phyloP scores from a whole-genome alignment of 2,888 invertebrate genomes.

The Lithophane socia region DNA sequence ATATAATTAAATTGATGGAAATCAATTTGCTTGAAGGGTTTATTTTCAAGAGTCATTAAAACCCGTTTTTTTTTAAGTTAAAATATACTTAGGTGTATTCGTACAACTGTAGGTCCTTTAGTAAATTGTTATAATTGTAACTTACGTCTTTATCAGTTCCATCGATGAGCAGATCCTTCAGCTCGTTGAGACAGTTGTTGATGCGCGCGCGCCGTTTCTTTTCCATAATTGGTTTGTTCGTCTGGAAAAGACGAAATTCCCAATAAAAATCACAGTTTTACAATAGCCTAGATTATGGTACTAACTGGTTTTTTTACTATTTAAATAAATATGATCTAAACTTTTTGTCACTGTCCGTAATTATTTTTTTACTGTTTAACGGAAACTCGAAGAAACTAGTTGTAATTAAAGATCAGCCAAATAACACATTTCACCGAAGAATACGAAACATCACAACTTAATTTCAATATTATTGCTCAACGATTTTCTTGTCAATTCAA shows the following conservation, averaged over 20 bases:
- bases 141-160: conserved; percentile 97
- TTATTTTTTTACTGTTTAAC: background rate
- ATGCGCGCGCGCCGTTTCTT: conserved; percentile 97
- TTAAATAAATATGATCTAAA: background rate
- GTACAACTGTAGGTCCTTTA: background rate
- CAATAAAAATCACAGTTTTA: background rate
- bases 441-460: background rate
- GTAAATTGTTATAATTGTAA: conserved; percentile 66
- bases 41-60: too few species aligned
- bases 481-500: background rate
- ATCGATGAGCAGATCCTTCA: conserved; percentile 96
- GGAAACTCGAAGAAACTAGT: background rate
- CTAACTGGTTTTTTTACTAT: background rate
- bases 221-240: conserved; percentile 98
- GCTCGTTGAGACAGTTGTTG: conserved; percentile 96
- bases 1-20: background rate
- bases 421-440: background rate
- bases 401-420: background rate
- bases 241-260: conserved; percentile 88
- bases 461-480: background rate
- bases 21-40: background rate
- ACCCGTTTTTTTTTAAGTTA: background rate
- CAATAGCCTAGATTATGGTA: too few species aligned
- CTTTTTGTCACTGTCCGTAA: background rate
- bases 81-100: background rate